Evolutionary conservation across 2,113 vertebrate genomes (phyloP), one percentile per base, ranked within the genome.

Genomic region (Tenebrosternarchus preto): DNA sequence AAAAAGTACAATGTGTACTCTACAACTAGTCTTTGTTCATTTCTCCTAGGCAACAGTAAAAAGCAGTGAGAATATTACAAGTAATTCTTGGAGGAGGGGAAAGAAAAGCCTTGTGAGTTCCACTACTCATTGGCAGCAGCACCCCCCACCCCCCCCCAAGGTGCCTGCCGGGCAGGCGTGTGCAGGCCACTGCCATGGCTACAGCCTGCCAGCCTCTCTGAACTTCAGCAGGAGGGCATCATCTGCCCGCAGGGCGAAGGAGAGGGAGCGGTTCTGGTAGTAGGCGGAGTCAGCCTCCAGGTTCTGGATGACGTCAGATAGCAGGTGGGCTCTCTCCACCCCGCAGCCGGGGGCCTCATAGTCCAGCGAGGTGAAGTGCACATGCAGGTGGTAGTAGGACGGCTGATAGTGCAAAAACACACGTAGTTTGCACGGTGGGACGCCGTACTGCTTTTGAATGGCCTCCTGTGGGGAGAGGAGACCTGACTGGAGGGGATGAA

Each of bases 331-430:
- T 0, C 94, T 91, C 84, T 98, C 97, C 73, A 96, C 96, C 0
- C 91, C 87, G 0, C 90, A 89, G 72, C 98, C 98, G 0, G 96
- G 96, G 0, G 94, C 95, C 0, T 98, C 95, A 0, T 95, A 95
- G 84, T 93, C 92, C 91, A 99, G 88, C 0, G 94, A 93, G 0
- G 95, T 98, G 92, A 99, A 96, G 69, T 99, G 97, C 20, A 98
- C 91, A 0, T 99, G 98, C 8, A 99, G 92, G 90, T 99, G 98
- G 81, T 95, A 95, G 86, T 99, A 99, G 39, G 98, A 99, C 0
- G 97, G 98, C 64, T 96, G 96, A 91, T 99, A 99, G 86, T 99
- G 98, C 76, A 99, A 89, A 88, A 96, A 97, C 53, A 96, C 85
- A 0, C 96, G 90, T 75, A 99, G 91, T 50, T 92, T 94, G 66